Percentiles rank a stretch among this genome's conserved stretches.
Conservation (phyloP, 2,113 vertebrate species). For the Macaca fascicularis region DNA sequence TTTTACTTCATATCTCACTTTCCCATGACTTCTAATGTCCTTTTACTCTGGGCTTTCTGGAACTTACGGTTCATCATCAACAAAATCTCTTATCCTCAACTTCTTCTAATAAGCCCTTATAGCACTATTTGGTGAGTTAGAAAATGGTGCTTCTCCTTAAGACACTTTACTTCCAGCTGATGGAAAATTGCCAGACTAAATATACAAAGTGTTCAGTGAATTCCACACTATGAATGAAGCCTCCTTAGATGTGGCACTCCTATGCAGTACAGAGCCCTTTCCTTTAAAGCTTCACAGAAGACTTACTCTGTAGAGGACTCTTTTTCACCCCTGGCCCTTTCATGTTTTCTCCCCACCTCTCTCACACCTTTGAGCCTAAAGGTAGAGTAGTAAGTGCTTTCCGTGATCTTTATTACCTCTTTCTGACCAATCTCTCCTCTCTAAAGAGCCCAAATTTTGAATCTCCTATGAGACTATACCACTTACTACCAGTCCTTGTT, state of each 20-base stretch:
- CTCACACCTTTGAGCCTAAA: not conserved
- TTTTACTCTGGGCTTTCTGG: not conserved
- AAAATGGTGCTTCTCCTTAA: not conserved
- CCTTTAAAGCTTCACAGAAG: not conserved
- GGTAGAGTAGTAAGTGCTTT: not conserved
- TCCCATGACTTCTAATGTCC: not conserved
- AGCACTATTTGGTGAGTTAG: not conserved
- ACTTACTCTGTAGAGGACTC: not conserved
- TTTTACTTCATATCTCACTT: not conserved
- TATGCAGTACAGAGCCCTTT: not conserved
- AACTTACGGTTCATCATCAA: not conserved
- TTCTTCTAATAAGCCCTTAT: not conserved
- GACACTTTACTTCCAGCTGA: not conserved
- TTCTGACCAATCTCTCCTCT: not conserved
- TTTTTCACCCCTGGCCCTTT: not conserved
- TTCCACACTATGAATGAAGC: not conserved
- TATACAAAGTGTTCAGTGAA: not conserved
- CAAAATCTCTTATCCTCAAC: not conserved
- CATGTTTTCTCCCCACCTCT: not conserved
- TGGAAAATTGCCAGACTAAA: not conserved
- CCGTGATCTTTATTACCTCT: not conserved
- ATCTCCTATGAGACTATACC: not conserved
- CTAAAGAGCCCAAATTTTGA: not conserved
- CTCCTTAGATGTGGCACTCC: not conserved
- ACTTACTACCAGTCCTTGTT: not conserved